Percentiles rank a stretch among this genome's conserved stretches.
Conservation (phyloP, 2,888 invertebrate species). For the Eristalis intricaria region DNA sequence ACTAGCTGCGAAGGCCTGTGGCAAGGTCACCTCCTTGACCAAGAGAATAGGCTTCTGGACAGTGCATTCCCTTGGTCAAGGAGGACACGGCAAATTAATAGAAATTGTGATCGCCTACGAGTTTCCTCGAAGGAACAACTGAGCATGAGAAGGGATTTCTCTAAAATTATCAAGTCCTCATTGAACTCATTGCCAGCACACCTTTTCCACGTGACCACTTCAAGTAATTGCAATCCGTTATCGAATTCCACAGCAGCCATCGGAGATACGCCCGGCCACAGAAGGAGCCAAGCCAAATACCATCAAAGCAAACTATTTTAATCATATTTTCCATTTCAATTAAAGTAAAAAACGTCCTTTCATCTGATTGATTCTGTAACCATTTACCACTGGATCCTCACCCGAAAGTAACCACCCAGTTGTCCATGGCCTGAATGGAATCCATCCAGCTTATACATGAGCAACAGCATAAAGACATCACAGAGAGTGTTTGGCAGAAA, state of each 20-base stretch:
- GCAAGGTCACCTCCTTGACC: not conserved
- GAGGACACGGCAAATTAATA: too few relatives aligned
- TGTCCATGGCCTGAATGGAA: conserved; percentile 18
- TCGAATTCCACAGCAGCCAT: not conserved
- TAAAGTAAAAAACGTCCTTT: conserved; percentile 33
- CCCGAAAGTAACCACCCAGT: not conserved
- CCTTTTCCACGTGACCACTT: not conserved
- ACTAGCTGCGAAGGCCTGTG: too few relatives aligned
- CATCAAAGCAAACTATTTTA: conserved; percentile 14
- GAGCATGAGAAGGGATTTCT: too few relatives aligned
- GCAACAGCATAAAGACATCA: conserved; percentile 50
- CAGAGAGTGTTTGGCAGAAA: conserved; percentile 36
- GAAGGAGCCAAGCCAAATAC: not conserved
- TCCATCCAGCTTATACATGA: conserved; percentile 48
- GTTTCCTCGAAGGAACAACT: too few relatives aligned
- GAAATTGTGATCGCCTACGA: too few relatives aligned
- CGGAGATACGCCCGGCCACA: not conserved
- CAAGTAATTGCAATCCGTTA: conserved; percentile 3
- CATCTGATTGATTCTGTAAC: conserved; percentile 42
- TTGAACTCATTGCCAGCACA: not conserved
- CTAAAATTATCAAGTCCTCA: too few relatives aligned
- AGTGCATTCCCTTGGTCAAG: too few relatives aligned
- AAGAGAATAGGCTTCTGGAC: not conserved
- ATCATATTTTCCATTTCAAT: conserved; percentile 42
- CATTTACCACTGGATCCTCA: not conserved